Evolutionary conservation across 2,888 invertebrate genomes (phyloP), one percentile per base, ranked within the genome.

Genomic region (Adelphocoris suturalis): DNA sequence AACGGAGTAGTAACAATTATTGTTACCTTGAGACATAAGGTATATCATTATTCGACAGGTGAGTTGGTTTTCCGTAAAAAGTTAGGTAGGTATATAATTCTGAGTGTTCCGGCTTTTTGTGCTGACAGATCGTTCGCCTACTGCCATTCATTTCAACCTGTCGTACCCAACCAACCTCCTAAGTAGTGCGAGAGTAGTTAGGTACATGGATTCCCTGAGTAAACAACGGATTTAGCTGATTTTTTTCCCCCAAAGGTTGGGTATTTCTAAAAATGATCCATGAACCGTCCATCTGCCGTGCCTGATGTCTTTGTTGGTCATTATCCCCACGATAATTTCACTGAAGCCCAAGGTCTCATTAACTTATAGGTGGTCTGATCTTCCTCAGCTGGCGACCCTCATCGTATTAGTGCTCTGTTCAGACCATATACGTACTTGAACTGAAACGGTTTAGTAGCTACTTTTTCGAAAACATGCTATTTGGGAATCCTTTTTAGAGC

Each of bases 231-330:
- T 57, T 57, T n/a, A 1, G 57, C 57, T 57, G n/a, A n/a, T 57
- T 57, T n/a, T 57, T 57, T n/a, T n/a, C 7, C 57, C 19, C n/a
- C 57, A n/a, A 57, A 16, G n/a, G 16, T 55, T 9, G 13, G 7
- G n/a, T 0, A 57, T 16, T 52, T 14, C 12, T 2, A 57, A 57
- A 57, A 57, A 57, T 0, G 57, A 57, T n/a, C n/a, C 57, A 57
- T 16, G 57, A 57, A 57, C 1, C n/a, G 7, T 57, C 57, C 57
- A 57, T 16, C 57, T 57, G 57, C 57, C 57, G n/a, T 16, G n/a
- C n/a, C 16, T 57, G n/a, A 57, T 57, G 57, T 57, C 57, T 57
- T 57, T 57, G 57, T 57, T 57, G n/a, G 57, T 57, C n/a, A 57
- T 57, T n/a, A 52, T 16, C 12, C 19, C 57, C n/a, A 57, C 7